Evolutionary conservation across 2,888 invertebrate genomes (phyloP).

Genomic region (Mesochorus sp.): DNA sequence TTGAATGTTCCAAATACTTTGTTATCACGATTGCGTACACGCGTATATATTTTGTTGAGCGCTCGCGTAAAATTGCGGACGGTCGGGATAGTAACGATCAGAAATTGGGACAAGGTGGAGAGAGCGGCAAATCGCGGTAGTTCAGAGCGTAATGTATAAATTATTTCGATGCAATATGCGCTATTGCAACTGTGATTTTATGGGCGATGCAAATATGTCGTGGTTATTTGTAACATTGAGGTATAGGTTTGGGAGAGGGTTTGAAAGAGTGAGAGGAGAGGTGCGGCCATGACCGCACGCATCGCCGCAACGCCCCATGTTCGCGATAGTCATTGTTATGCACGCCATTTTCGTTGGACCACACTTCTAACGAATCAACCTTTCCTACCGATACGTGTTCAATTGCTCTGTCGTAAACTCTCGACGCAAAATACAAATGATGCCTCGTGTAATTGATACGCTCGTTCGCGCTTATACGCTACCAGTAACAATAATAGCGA

Average conservation of each 20-base stretch:
- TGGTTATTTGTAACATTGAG: slow-evolving; percentile 66
- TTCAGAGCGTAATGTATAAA: slow-evolving; percentile 54
- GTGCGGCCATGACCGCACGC: slow-evolving; percentile 1
- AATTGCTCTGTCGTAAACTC: slow-evolving; percentile 28
- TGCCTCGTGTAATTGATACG: neutral
- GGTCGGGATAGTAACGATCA: slow-evolving; percentile 42
- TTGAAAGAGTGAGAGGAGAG: neutral
- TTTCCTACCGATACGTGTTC: slow-evolving; percentile 18
- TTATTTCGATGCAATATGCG: slow-evolving; percentile 59
- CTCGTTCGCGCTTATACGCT: neutral
- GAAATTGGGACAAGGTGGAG: slow-evolving; percentile 23
- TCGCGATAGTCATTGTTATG: slow-evolving; percentile 27
- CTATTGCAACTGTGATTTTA: slow-evolving; percentile 58
- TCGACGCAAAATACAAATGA: neutral
- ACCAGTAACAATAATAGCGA: neutral
- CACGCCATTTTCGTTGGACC: slow-evolving; percentile 5
- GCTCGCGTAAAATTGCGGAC: too few species aligned
- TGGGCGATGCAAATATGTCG: slow-evolving; percentile 65
- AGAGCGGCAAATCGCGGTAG: neutral
- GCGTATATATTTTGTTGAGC: neutral
- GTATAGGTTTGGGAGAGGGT: slow-evolving; percentile 9
- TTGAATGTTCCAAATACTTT: too few species aligned
- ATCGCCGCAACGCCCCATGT: slow-evolving; percentile 1
- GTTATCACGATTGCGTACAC: neutral
- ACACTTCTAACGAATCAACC: slow-evolving; percentile 23